phyloP scores from a whole-genome alignment of 2,888 invertebrate genomes.

The Epinotia demarniana region DNA sequence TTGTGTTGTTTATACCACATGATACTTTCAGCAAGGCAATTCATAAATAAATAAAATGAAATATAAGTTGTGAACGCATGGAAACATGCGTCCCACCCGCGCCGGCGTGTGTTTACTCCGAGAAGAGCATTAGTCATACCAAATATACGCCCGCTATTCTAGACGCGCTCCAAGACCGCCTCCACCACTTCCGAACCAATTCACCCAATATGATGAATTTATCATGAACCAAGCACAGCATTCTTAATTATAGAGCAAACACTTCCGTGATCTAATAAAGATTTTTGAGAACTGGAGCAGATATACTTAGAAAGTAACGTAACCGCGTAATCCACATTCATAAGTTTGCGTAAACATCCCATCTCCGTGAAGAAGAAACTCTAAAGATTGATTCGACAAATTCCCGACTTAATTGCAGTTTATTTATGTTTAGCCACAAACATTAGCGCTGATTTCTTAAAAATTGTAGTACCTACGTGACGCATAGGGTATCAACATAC shows the following conservation, averaged over 20 bases:
- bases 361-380: conserved; percentile 48
- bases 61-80: conserved; percentile 46
- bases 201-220: neutral
- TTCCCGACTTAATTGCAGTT: conserved; percentile 31
- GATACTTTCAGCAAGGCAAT: conserved; percentile 49
- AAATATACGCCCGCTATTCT: conserved; percentile 8
- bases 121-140: conserved; percentile 48
- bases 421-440: conserved; percentile 20
- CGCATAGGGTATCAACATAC: conserved; percentile 14
- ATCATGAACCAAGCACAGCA: conserved; percentile 10
- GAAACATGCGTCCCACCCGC: conserved; percentile 48
- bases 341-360: conserved; percentile 50
- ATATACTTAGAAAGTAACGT: conserved; percentile 50
- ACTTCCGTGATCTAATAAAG: conserved; percentile 43
- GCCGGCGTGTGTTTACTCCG: conserved; percentile 54
- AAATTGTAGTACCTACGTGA: conserved; percentile 10
- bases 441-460: conserved; percentile 7
- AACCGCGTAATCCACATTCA: conserved; percentile 14
- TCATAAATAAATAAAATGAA: conserved; percentile 47
- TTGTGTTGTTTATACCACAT: conserved; percentile 47
- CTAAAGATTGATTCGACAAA: conserved; percentile 49
- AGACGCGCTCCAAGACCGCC: neutral
- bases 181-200: neutral
- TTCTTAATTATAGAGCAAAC: conserved; percentile 13
- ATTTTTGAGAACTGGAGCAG: conserved; percentile 49